Percentiles rank a stretch among this genome's conserved stretches.
These are phyloP conservation scores for Rhabdophis nuchalis DNA, from an alignment of 2,797 vertebrate genomes.

Conservation along the genomic window DNA sequence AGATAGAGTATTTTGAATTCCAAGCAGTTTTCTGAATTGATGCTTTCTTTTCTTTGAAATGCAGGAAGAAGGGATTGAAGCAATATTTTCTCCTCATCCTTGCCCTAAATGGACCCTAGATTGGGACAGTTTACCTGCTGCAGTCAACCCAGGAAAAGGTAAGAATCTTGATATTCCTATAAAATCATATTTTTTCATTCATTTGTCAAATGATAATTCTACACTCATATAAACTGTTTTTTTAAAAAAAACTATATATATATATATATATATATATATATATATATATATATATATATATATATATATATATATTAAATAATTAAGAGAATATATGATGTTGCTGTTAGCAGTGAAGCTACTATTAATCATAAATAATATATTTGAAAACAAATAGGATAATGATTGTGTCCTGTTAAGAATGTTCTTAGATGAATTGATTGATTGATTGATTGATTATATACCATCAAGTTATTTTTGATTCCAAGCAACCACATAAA, in stretches of 20 bases:
- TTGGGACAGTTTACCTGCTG: slow-evolving; percentile 84
- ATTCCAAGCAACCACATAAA: background rate
- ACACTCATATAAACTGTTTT: background rate
- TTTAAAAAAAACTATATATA: background rate
- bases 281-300: too few species aligned
- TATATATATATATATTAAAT: too few species aligned
- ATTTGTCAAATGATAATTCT: background rate
- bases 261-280: too few species aligned
- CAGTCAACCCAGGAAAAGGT: slow-evolving; percentile 92
- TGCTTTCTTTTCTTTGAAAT: background rate
- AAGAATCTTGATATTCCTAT: slow-evolving; percentile 28
- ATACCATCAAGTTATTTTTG: background rate
- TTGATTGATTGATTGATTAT: background rate
- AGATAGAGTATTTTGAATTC: background rate
- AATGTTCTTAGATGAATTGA: background rate
- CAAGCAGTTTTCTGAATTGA: background rate
- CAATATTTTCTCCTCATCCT: slow-evolving; percentile 83
- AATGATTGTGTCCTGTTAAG: background rate
- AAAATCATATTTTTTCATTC: background rate
- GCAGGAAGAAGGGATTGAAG: slow-evolving; percentile 86
- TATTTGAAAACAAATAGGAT: background rate
- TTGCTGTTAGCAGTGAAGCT: background rate
- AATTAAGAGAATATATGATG: background rate
- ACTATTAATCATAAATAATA: background rate
- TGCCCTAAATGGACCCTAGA: slow-evolving; percentile 83